Evolutionary conservation across 2,113 vertebrate species (phyloP), one percentile per base, ranked within the genome.

Genomic region (Porphyrio hochstetteri): DNA sequence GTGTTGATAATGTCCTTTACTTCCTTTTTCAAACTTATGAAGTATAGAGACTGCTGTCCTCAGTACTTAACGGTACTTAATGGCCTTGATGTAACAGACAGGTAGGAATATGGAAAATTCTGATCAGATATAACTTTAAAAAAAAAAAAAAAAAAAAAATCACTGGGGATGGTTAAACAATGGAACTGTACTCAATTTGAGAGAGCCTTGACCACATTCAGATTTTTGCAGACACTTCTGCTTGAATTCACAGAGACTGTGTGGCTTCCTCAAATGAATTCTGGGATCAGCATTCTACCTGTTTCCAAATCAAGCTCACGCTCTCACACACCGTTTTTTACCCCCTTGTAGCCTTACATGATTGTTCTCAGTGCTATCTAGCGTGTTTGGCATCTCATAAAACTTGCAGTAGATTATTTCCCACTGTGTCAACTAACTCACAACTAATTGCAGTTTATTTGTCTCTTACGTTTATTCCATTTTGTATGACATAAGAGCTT

Each of bases 181-280:
- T 36, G 13, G 20, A 76, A 69, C 24, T 55, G 36, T 7, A 4
- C 11, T 88, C 59, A 75, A 23, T 1, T 3, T 60, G 9, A 81
- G 40, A 77, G 5, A 6, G 33, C 16, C 35, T 52, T 88, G 38
- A 68, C 13, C 28, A 86, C 55, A 74, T 29, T 81, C 44, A 38
- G 28, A 29, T 16, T 74, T 69, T 53, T 48, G 71, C 57, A 84
- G 64, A 35, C 24, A 48, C 3, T 61, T 77, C 40, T 72, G 29
- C 59, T 74, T 61, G 31, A 75, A 82, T 46, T 67, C 67, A 0
- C 67, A 0, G 42, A 84, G n/a, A 50, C 18, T 1, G 1, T 17
- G n/a, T 56, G 11, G 18, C 57, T 91, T 74, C 40, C 24, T 67
- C 24, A 65, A 87, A 69, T 5, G 7, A 77, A 65, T 24, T 61